Evolutionary conservation across 2,888 invertebrate species (phyloP).

Genomic region (Alloscopus bannaensis): DNA sequence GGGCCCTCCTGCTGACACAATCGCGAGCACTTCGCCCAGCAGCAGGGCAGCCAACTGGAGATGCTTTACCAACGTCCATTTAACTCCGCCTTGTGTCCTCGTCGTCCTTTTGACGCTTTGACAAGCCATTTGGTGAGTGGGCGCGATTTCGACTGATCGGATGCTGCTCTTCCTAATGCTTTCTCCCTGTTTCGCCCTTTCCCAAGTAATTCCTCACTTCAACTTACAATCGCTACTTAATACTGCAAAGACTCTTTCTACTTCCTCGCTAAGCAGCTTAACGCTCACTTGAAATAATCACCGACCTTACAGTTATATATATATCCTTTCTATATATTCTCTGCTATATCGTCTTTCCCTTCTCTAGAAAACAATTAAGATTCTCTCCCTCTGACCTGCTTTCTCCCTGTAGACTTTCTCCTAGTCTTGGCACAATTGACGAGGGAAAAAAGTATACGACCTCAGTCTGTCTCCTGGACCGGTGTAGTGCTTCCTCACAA

Average conservation of each 20-base stretch:
- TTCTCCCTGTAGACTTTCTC: too few relatives aligned
- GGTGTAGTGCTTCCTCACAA: too few relatives aligned
- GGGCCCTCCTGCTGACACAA: constrained; percentile 22
- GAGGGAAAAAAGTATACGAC: too few relatives aligned
- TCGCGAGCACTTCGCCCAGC: constrained; percentile 23
- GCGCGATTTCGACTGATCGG: background rate
- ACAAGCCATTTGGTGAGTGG: constrained; percentile 49
- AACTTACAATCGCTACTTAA: background rate
- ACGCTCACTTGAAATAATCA: background rate
- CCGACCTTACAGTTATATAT: background rate
- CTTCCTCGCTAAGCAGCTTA: constrained; percentile 39
- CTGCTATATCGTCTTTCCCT: background rate
- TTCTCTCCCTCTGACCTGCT: too few relatives aligned
- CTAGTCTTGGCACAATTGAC: too few relatives aligned
- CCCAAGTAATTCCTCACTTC: background rate
- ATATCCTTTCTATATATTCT: background rate
- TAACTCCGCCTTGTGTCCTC: constrained; percentile 20
- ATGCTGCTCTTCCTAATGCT: background rate
- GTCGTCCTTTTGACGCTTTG: constrained; percentile 21
- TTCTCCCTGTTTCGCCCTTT: background rate
- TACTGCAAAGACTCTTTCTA: background rate
- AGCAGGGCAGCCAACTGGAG: constrained; percentile 39
- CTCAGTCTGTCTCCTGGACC: too few relatives aligned
- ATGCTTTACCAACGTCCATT: constrained; percentile 31
- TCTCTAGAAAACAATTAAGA: background rate